Percentiles rank a stretch among this genome's conserved stretches.
phyloP scores from a whole-genome alignment of 2,888 invertebrate genomes.

The Acronicta psi region DNA sequence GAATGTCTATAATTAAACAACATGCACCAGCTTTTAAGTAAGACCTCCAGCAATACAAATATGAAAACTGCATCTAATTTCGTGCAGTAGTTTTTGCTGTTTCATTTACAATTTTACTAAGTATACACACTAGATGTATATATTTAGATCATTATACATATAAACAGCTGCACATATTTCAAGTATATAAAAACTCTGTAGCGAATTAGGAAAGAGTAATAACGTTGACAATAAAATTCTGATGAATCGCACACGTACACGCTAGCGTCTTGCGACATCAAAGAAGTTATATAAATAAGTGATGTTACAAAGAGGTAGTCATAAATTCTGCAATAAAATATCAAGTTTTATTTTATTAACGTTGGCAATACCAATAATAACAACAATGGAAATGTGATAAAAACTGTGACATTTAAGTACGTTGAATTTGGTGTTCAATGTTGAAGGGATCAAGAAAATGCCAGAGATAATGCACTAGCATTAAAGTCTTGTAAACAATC shows the following conservation, averaged over 20 bases:
- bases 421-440: neutral
- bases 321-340: slow-evolving; percentile 66
- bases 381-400: neutral
- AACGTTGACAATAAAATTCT: slow-evolving; percentile 69
- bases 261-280: slow-evolving; percentile 58
- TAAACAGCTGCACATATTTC: slow-evolving; percentile 33
- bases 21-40: too few relatives aligned
- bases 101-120: too few relatives aligned
- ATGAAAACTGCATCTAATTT: too few relatives aligned
- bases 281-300: slow-evolving; percentile 51
- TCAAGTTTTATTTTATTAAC: slow-evolving; percentile 46
- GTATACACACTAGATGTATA: slow-evolving; percentile 4
- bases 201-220: slow-evolving; percentile 60
- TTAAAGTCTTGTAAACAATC: slow-evolving; percentile 22
- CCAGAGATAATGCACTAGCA: slow-evolving; percentile 6
- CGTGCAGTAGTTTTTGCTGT: too few relatives aligned
- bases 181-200: slow-evolving; percentile 32
- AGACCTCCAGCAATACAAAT: too few relatives aligned
- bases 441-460: neutral
- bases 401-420: neutral
- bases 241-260: slow-evolving; percentile 68
- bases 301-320: slow-evolving; percentile 54
- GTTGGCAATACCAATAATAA: slow-evolving; percentile 1
- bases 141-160: slow-evolving; percentile 18
- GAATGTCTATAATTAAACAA: too few relatives aligned